Base-by-base conservation (phyloP, 2,113 vertebrate species). In the Otis tarda region DNA sequence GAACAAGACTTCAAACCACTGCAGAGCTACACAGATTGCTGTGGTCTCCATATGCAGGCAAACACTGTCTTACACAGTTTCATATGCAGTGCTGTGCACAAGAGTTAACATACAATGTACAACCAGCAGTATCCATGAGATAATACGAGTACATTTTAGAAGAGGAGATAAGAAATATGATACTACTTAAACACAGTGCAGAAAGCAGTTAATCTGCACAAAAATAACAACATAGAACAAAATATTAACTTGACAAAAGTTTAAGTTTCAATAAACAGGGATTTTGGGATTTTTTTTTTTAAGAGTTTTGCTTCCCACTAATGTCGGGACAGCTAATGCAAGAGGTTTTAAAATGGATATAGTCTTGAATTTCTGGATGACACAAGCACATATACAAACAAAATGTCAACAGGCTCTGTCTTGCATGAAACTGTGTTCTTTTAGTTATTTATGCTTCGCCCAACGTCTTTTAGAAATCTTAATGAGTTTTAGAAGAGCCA, bases 11-110 rank as follows among this genome's bases (percentile, higher is more conserved):
- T 41, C 43, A 76, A 74, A 57, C 4, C 7, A 21, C 18, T 65
- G 21, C 63, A 75, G 57, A 79, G 12, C 10, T 33, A 28, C 35
- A n/a, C 37, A 74, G 10, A 12, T 41, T 81, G 45, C 73, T 65
- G 50, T 31, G 59, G 14, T 49, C 15, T 65, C 49, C 37, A 31
- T 55, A 12, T 23, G 24, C 19, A 77, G 41, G 11, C 30, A 69
- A 57, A 57, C 35, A 18, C 10, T 27, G n/a, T 24, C 30, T 55
- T 53, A 33, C 35, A 22, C 1, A 1, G 8, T 52, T 83, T 33
- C 28, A 41, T 2, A 2, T 2, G 9, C 27, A 39, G 21, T 33
- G 49, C 9, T 33, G 18, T 37, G 65, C 2, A 0, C 3, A 12
- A 79, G 49, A 61, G 33, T 63, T 69, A 83, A 30, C 0, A 0